These are phyloP conservation scores for Euphydryas editha DNA, from an alignment of 2,888 invertebrate genomes.

Conservation along the genomic window DNA sequence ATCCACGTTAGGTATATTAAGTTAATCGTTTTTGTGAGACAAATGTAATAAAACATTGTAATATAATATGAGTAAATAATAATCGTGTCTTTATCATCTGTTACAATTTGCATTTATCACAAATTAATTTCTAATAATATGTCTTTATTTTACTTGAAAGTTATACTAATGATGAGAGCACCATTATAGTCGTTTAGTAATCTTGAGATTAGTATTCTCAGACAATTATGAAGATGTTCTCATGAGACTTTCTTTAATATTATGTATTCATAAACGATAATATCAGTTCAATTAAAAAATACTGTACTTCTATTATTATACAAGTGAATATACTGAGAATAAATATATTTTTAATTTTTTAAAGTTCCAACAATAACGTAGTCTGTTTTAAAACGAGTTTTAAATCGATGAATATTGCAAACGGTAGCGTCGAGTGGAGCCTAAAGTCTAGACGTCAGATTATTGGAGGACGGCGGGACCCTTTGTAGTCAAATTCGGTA, in stretches of 20 bases:
- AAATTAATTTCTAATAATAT: neutral
- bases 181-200: neutral
- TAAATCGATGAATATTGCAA: conserved; percentile 43
- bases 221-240: neutral
- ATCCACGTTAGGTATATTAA: neutral
- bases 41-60: no score
- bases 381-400: conserved; percentile 33
- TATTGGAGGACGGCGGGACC: conserved; percentile 35
- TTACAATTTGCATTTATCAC: neutral
- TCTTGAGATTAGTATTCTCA: neutral
- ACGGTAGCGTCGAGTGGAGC: conserved; percentile 26
- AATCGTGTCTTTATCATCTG: neutral
- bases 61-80: neutral
- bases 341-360: conserved; percentile 16
- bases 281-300: neutral
- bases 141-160: neutral
- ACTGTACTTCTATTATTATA: neutral
- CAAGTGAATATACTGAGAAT: neutral
- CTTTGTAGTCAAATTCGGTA: conserved; percentile 37
- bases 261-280: neutral
- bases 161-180: neutral
- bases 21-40: neutral
- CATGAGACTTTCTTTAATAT: neutral
- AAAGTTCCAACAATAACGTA: conserved; percentile 18
- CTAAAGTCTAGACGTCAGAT: conserved; percentile 41